Evolutionary conservation across 2,113 vertebrate species (phyloP), one percentile per base, ranked within the genome.

Genomic region (Thunnus maccoyii): DNA sequence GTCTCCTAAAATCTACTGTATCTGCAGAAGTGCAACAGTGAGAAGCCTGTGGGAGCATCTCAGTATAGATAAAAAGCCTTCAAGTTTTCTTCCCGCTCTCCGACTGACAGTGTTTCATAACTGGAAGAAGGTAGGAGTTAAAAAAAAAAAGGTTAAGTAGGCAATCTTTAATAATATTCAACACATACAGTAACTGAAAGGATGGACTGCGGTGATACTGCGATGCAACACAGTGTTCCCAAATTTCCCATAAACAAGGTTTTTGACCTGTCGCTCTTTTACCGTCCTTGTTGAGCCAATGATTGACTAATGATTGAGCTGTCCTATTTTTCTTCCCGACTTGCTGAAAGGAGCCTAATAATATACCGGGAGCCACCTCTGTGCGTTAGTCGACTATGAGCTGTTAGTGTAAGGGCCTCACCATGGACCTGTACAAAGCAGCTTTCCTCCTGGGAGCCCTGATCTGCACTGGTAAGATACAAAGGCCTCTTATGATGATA

Each of bases 251-350:
- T 44, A 88, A 93, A 89, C 71, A 87, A 64, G 68, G 47, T 76
- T 86, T 93, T 85, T 62, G 90, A 93, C 91, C 93, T 86, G 67
- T 57, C 84, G 73, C 56, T 84, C 86, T 44, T 54, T 62, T 68
- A 54, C 36, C 64, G 88, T 94, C 90, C 93, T 94, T 91, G 90
- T 87, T 20, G 9, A 15, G 93, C 62, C 84, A 95, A 95, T 95
- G 93, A 95, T 95, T 95, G 90, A 95, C 94, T 48, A 76, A 84
- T 76, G 75, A 82, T 15, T 74, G 22, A 84, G 55, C 57, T 51
- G 71, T 83, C 30, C 79, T 91, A 47, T 94, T 94, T 94, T 87
- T 87, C 86, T 72, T 72, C 62, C 54, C 56, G 25, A 56, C 20
- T 44, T 57, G 56, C 65, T 47, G 61, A 79, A 88, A 88, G 76